These are phyloP conservation scores for Alethe castanea DNA, from an alignment of 2,113 vertebrate genomes.

Conservation along the genomic window DNA sequence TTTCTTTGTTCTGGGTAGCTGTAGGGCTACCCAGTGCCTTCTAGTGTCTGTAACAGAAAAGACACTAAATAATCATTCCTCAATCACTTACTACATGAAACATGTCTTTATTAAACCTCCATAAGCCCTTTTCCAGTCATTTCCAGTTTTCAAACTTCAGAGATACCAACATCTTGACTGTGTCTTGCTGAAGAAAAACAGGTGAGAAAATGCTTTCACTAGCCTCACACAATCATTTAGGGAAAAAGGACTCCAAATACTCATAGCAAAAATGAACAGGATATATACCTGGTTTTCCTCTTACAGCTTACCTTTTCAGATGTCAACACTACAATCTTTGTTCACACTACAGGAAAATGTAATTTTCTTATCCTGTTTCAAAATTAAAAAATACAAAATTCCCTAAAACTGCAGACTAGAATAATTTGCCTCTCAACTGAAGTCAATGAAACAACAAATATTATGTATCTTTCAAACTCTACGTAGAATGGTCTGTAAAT, in stretches of 20 bases:
- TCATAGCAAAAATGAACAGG: not conserved
- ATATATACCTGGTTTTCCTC: not conserved
- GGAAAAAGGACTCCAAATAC: not conserved
- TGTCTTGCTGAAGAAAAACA: not conserved
- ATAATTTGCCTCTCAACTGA: not conserved
- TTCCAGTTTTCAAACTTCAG: not conserved
- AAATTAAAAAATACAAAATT: not conserved
- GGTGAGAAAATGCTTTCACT: not conserved
- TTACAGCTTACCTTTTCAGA: not conserved
- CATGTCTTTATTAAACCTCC: not conserved
- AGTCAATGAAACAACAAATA: not conserved
- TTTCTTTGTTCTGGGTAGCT: not conserved
- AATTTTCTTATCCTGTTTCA: not conserved
- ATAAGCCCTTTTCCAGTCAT: not conserved
- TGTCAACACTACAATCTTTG: not conserved
- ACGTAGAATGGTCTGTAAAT: fast-evolving
- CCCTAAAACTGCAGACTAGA: not conserved
- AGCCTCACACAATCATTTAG: not conserved
- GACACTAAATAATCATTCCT: not conserved
- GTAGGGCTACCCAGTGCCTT: not conserved
- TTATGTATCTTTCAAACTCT: not conserved
- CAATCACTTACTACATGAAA: not conserved
- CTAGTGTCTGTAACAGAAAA: not conserved
- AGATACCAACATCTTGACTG: not conserved
- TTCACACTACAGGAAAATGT: not conserved